Conservation (phyloP, 2,113 vertebrate genomes). For the Pseudorasbora parva region DNA sequence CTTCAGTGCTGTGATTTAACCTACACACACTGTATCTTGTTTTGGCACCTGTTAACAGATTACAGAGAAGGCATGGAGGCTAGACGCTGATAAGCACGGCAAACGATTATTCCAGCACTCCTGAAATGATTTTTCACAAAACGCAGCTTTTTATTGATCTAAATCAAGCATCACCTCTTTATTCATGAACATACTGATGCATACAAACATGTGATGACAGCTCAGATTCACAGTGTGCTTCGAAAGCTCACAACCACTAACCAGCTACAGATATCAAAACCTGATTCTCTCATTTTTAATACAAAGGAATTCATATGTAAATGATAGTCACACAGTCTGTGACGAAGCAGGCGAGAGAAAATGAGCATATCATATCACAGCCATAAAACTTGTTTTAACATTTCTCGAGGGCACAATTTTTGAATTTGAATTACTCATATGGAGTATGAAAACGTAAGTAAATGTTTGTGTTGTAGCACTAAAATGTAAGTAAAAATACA, state of each 20-base stretch:
- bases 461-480: too few species aligned
- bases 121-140: conserved; percentile 15
- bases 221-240: background rate
- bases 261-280: too few species aligned
- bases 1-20: background rate
- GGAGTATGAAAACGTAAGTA: too few species aligned
- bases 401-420: too few species aligned
- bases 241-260: background rate
- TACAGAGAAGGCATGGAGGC: background rate
- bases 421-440: too few species aligned
- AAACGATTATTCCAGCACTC: conserved; percentile 8
- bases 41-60: conserved; percentile 17
- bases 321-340: too few species aligned
- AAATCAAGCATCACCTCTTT: background rate
- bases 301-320: too few species aligned
- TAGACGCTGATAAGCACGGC: background rate
- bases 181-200: background rate
- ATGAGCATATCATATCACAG: too few species aligned
- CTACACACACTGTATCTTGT: conserved; percentile 15
- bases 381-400: too few species aligned
- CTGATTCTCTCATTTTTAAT: too few species aligned
- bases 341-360: too few species aligned
- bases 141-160: conserved; percentile 6
- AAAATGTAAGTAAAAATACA: too few species aligned
- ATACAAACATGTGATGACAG: background rate